Conservation (phyloP, 2,113 vertebrate genomes). For the Hypanus sabinus region DNA sequence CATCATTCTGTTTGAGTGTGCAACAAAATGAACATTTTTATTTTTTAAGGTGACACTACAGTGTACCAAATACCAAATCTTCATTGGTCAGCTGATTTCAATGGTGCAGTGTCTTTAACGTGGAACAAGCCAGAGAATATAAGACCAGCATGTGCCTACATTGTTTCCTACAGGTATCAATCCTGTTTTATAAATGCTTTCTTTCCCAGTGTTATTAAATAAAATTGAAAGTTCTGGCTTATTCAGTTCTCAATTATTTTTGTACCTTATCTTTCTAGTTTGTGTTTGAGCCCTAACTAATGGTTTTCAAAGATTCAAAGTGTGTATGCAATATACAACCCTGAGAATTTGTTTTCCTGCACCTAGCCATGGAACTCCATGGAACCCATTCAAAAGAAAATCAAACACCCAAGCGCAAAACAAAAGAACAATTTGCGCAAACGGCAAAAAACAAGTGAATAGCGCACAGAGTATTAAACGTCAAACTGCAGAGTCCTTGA, state of each 20-base stretch:
- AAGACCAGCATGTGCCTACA: constrained; percentile 76
- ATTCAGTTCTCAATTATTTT: background rate
- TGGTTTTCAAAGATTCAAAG: background rate
- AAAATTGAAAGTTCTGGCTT: background rate
- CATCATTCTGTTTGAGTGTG: constrained; percentile 52
- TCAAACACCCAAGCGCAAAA: no score
- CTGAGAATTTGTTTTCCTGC: no score
- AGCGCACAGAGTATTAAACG: no score
- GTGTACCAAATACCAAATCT: constrained; percentile 92
- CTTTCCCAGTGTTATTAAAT: background rate
- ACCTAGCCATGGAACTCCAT: no score
- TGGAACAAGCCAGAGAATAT: constrained; percentile 88
- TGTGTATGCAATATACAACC: no score
- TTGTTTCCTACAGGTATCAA: constrained; percentile 73
- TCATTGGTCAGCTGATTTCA: constrained; percentile 82
- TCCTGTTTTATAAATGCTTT: background rate
- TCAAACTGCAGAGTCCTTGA: no score
- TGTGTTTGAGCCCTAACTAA: background rate
- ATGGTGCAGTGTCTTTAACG: constrained; percentile 74
- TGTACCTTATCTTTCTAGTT: background rate
- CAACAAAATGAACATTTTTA: constrained; percentile 41
- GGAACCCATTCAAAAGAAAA: no score
- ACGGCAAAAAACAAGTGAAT: no score
- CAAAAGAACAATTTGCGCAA: no score
- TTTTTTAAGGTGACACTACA: constrained; percentile 60